Evolutionary conservation across 2,888 invertebrate genomes (phyloP).

Genomic region (Drosophila maculinotata): DNA sequence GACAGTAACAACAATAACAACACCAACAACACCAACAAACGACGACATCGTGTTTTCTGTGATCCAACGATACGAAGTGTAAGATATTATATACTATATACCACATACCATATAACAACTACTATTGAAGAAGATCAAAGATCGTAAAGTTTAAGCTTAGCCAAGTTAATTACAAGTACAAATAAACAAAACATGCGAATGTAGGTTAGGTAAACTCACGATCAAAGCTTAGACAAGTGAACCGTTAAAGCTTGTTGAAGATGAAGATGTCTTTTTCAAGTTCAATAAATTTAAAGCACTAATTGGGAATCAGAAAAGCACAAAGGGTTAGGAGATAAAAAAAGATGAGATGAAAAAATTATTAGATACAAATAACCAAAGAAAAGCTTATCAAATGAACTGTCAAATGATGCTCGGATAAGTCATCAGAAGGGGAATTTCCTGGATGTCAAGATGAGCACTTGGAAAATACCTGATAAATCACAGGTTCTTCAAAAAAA

Average conservation of each 20-base stretch:
- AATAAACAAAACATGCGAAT: conserved; percentile 4
- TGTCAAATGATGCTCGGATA: no score
- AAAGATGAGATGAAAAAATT: no score
- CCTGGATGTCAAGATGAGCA: background rate
- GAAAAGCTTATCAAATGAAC: no score
- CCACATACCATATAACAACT: background rate
- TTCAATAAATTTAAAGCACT: background rate
- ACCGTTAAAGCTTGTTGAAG: conserved; percentile 28
- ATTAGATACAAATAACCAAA: no score
- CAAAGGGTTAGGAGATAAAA: no score
- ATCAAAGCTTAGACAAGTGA: conserved; percentile 8
- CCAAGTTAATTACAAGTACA: background rate
- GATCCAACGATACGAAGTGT: conserved; percentile 15
- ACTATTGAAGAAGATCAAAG: conserved; percentile 7
- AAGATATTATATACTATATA: conserved; percentile 9
- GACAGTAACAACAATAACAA: background rate
- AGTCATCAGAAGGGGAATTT: background rate
- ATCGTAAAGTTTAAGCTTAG: background rate
- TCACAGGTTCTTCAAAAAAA: background rate
- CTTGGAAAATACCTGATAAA: background rate
- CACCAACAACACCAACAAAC: no score
- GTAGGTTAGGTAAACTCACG: conserved; percentile 15
- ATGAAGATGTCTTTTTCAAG: conserved; percentile 1
- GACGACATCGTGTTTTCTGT: background rate
- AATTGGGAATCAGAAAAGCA: no score